These are phyloP conservation scores for Peromyscus eremicus DNA, from an alignment of 2,797 vertebrate genomes.

Conservation along the genomic window DNA sequence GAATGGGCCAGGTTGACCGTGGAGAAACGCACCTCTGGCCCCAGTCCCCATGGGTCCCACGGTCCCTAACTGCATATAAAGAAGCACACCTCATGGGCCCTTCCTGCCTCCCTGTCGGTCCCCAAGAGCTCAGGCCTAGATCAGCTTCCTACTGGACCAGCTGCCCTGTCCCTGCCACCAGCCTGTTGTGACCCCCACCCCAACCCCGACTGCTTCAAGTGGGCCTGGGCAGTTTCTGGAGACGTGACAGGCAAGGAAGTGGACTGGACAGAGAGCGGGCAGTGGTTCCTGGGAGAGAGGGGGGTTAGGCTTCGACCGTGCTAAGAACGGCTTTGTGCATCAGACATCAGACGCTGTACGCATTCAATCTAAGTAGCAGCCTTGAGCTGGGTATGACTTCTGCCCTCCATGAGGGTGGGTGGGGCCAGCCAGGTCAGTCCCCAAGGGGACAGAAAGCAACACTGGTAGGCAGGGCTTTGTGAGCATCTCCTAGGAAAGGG, in stretches of 20 bases:
- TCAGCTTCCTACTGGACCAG: too few relatives aligned
- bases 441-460: not conserved
- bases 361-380: not conserved
- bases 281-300: not conserved
- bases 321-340: not conserved
- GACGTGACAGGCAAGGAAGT: not conserved
- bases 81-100: not conserved
- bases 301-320: not conserved
- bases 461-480: not conserved
- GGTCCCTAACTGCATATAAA: not conserved
- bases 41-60: not conserved
- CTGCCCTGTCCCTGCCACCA: not conserved
- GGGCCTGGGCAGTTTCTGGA: not conserved
- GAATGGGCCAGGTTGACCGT: not conserved
- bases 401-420: not conserved
- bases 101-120: not conserved
- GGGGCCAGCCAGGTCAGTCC: not conserved
- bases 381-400: not conserved
- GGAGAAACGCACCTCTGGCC: not conserved
- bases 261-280: not conserved
- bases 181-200: not conserved
- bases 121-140: not conserved
- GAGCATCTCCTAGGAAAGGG: not conserved
- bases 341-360: not conserved
- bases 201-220: not conserved